Conservation (phyloP, 2,888 invertebrate species). For the Hoplodrina ambigua region DNA sequence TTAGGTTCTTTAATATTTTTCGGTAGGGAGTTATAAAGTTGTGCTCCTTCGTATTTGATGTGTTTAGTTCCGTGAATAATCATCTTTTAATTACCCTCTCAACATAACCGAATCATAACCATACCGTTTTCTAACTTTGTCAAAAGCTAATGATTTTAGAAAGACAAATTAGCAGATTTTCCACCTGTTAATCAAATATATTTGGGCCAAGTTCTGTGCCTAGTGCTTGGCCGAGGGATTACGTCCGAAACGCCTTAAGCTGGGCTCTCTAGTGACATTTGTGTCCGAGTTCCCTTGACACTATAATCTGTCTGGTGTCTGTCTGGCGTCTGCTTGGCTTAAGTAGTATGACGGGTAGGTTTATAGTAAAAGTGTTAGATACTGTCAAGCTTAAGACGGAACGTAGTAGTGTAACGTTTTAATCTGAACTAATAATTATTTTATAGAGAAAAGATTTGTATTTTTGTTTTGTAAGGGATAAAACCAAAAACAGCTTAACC, state of each 20-base stretch:
- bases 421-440: neutral
- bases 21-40: too few species aligned
- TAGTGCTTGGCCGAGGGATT: constrained; percentile 47
- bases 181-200: constrained; percentile 35
- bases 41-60: too few species aligned
- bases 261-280: constrained; percentile 39
- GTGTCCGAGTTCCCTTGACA: constrained; percentile 58
- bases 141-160: neutral
- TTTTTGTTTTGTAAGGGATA: too few species aligned
- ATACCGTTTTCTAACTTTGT: too few species aligned
- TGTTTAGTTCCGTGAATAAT: too few species aligned
- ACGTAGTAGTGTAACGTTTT: neutral
- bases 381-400: constrained; percentile 2
- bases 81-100: too few species aligned
- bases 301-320: constrained; percentile 59
- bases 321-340: constrained; percentile 43
- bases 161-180: constrained; percentile 6
- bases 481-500: too few species aligned
- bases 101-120: too few species aligned
- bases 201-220: constrained; percentile 30
- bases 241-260: constrained; percentile 59
- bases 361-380: constrained; percentile 30
- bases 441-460: too few species aligned
- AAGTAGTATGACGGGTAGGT: constrained; percentile 22
- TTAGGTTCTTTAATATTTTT: too few species aligned